Conservation (phyloP, 2,797 vertebrate species). For the Chlorospingus flavigularis region DNA sequence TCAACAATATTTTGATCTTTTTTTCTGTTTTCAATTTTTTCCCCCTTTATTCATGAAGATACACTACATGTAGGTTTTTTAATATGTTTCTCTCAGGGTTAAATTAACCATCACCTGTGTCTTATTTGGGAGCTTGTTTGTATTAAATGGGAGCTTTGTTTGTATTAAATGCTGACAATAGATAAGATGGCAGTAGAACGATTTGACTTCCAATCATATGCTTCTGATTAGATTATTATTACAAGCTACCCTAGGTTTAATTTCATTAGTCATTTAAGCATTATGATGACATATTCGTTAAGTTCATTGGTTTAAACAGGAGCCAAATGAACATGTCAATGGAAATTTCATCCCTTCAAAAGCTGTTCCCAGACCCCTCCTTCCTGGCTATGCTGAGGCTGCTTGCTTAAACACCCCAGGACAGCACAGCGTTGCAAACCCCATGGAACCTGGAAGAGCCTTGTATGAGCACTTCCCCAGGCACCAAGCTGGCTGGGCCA, state of each 20-base stretch:
- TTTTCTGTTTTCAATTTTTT: not conserved
- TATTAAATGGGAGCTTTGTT: not conserved
- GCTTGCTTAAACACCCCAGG: not conserved
- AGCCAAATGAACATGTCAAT: not conserved
- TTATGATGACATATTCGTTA: constrained; percentile 28
- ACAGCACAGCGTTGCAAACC: not conserved
- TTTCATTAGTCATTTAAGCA: constrained; percentile 48
- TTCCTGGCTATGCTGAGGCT: not conserved
- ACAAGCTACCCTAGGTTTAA: constrained; percentile 25
- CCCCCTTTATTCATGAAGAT: not conserved
- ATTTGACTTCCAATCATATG: not conserved
- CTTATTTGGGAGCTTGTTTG: not conserved
- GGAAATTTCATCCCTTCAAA: not conserved
- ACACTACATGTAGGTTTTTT: not conserved
- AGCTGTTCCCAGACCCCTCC: not conserved
- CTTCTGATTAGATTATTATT: constrained; percentile 44
- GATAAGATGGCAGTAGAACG: not conserved
- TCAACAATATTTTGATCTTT: rapidly evolving
- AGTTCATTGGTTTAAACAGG: constrained; percentile 32
- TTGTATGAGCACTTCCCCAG: not conserved
- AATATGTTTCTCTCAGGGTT: not conserved
- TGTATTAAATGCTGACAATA: not conserved
- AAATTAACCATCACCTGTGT: not conserved
- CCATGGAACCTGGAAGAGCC: not conserved
- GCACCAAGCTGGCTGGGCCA: not conserved